Evolutionary conservation across 2,797 vertebrate species (phyloP).

Genomic region (Meriones psammophilus): DNA sequence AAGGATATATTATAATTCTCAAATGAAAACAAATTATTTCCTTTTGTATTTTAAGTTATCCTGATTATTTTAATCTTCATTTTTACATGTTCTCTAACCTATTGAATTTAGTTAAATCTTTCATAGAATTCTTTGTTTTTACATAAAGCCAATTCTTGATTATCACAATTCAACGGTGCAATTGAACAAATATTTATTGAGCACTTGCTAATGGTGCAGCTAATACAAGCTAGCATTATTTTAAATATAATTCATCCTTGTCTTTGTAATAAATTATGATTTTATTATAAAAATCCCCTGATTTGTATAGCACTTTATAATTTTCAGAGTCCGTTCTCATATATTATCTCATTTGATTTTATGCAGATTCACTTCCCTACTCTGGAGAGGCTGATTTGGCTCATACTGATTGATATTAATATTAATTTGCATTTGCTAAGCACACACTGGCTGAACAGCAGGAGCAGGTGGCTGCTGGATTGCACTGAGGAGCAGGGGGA

Average conservation of each 20-base stretch:
- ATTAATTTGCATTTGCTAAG: slow-evolving; percentile 84
- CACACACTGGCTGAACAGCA: slow-evolving; percentile 81
- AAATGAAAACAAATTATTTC: slow-evolving; percentile 63
- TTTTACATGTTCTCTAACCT: slow-evolving; percentile 58
- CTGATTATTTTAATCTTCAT: slow-evolving; percentile 65
- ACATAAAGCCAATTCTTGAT: slow-evolving; percentile 71
- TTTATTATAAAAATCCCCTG: slow-evolving; percentile 81
- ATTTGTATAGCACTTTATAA: slow-evolving; percentile 82
- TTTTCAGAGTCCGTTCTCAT: slow-evolving; percentile 79
- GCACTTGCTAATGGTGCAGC: slow-evolving; percentile 63
- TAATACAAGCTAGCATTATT: slow-evolving; percentile 73
- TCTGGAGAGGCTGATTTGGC: slow-evolving; percentile 80
- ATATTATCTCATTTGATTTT: slow-evolving; percentile 84
- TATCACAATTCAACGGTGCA: slow-evolving; percentile 76
- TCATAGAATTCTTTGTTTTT: slow-evolving; percentile 77
- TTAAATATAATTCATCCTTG: slow-evolving; percentile 78
- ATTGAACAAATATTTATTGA: slow-evolving; percentile 81
- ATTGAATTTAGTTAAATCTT: slow-evolving; percentile 55
- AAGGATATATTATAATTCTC: slow-evolving; percentile 37
- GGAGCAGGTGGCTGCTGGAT: slow-evolving; percentile 73
- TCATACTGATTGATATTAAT: slow-evolving; percentile 83
- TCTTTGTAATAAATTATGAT: slow-evolving; percentile 72
- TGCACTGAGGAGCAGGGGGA: slow-evolving; percentile 64
- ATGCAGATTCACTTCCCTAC: slow-evolving; percentile 81
- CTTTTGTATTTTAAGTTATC: slow-evolving; percentile 63